Evolutionary conservation across 2,888 invertebrate species (phyloP), one percentile per base, ranked within the genome.

Genomic region (Endotricha flammealis): DNA sequence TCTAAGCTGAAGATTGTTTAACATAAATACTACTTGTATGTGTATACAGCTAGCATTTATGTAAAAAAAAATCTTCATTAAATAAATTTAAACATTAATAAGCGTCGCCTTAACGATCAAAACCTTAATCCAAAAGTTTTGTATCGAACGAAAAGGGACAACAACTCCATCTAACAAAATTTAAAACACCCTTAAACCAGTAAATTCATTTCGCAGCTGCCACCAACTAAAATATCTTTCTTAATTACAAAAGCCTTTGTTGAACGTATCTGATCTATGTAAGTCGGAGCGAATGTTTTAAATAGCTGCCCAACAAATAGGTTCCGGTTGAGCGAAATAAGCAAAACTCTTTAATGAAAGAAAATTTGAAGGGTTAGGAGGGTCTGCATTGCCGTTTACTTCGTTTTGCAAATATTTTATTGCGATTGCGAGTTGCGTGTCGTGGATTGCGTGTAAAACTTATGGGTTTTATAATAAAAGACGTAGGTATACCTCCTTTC

Each of bases 231-330:
- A 83, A 82, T 83, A 85, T 83, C 82, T 83, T 81, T 81, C 83
- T 85, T 86, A 85, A 86, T 85, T 86, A 83, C 83, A 81, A 82
- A 85, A 85, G 78, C 85, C 81, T 86, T 86, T 86, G 83, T 86
- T 85, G 79, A 80, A 79, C 82, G 83, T 83, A 85, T 83, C 85
- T 83, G 85, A 85, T 85, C 85, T 85, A 85, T 85, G 83, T 85
- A 82, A 86, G 81, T 76, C 78, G 78, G 76, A 76, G 80, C 68
- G 77, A 79, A 85, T 82, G 82, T 76, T 82, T 86, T 81, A 83
- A 85, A 85, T 81, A 82, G 79, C 79, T 68, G 70, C 80, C 77
- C 76, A 78, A 79, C 83, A 77, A 83, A 83, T 81, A 82, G 66
- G 78, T 81, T 81, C 76, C 79, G 80, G 72, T 75, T 68, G 69